phyloP scores from a whole-genome alignment of 2,113 vertebrate species.

The Zonotrichia leucophrys region DNA sequence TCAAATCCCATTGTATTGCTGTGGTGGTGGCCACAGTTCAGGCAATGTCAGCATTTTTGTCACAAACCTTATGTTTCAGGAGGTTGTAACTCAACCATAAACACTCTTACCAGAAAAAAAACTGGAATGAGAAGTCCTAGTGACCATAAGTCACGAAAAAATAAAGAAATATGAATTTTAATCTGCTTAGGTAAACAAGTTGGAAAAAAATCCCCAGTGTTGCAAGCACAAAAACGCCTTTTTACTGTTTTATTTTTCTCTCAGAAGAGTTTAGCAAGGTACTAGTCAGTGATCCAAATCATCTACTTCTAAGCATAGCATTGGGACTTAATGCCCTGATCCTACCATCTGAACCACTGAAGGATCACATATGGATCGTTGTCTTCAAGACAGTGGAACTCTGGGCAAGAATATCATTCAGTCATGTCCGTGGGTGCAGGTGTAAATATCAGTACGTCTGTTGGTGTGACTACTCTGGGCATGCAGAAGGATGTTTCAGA shows the following conservation, averaged over 20 bases:
- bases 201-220: background rate
- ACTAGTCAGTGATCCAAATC: background rate
- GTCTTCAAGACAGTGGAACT: background rate
- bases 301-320: background rate
- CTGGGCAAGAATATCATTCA: background rate
- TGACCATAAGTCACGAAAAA: background rate
- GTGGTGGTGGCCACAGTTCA: background rate
- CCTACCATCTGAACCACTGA: background rate
- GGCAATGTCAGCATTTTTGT: background rate
- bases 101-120: background rate
- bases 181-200: background rate
- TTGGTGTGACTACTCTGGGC: background rate
- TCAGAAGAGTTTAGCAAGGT: background rate
- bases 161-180: background rate
- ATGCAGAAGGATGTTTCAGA: background rate
- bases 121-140: background rate
- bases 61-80: conserved; percentile 9
- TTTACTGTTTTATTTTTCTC: background rate
- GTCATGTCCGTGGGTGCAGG: background rate
- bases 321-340: background rate
- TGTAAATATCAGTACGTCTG: background rate
- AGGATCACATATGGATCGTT: background rate
- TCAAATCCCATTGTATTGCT: background rate
- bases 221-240: background rate
- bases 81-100: background rate